Evolutionary conservation across 2,888 invertebrate species (phyloP), one percentile per base, ranked within the genome.

Genomic region (Chydorus sphaericus): DNA sequence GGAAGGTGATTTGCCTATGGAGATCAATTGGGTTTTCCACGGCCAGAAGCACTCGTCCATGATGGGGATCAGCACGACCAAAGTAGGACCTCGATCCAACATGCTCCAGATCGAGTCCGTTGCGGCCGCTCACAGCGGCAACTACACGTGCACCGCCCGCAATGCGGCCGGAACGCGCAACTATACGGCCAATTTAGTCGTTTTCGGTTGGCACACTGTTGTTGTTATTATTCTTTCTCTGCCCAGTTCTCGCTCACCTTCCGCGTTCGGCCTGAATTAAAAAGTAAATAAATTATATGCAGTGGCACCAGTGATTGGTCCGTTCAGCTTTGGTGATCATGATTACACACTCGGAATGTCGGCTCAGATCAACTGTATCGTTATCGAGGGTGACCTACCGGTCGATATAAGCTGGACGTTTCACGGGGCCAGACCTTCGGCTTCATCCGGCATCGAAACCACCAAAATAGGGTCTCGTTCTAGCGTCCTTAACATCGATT

Each of bases 401-500:
- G 65, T 73, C 50, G 65, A 63, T 38, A 66, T 72, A 33, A 62
- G 63, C 23, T 72, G 71, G 71, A 65, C 65, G 28, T 69, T 70
- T 60, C 70, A 71, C 60, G 69, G 68, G 6, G 30, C 29, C 26
- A 36, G 52, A 33, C 44, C 55, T 6, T 36, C 57, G 14, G n/a
- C 53, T 2, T 31, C 31, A 11, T 36, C 51, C 29, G 59, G 59
- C 14, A 58, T 59, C 16, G 30, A 58, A 10, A 59, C 59, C 2
- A 51, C 39, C 4, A 54, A 44, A 50, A 16, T 59, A 16, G 57
- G 59, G 14, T 70, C 73, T 55, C 77, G 81, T 63, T 79, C 79
- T 64, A 81, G 79, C 62, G 74, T 80, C 64, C 76, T 84, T 62
- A 78, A 76, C 62, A 81, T 84, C 61, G 78, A 80, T 61, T 75